phyloP scores from a whole-genome alignment of 2,113 vertebrate species.

The Syrrhaptes paradoxus region DNA sequence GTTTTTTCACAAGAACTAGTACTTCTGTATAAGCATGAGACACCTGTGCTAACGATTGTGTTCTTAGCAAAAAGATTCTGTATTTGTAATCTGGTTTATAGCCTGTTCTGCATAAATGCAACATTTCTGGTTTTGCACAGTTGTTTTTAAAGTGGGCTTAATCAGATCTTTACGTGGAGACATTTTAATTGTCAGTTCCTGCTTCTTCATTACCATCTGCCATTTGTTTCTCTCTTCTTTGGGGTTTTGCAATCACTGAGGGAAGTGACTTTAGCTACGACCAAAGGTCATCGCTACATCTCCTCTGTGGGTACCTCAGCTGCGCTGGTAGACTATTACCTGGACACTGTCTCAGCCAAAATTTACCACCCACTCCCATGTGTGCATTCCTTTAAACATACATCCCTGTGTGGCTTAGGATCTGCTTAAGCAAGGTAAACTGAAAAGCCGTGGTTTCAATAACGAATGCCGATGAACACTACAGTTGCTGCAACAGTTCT shows the following conservation, averaged over 20 bases:
- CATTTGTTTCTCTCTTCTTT: background rate
- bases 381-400: background rate
- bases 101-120: background rate
- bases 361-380: background rate
- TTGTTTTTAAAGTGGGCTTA: background rate
- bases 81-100: background rate
- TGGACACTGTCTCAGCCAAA: background rate
- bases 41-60: background rate
- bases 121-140: background rate
- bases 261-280: background rate
- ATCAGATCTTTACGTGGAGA: background rate
- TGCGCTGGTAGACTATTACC: background rate
- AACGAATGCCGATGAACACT: fast-evolving
- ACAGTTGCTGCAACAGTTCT: background rate
- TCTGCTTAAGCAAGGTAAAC: background rate
- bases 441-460: background rate
- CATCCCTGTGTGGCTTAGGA: background rate
- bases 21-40: background rate
- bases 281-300: background rate
- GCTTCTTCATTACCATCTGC: background rate
- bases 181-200: background rate
- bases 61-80: background rate
- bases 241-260: background rate
- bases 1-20: background rate
- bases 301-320: background rate